A percentile compares a stretch with the other conserved stretches of the same genome.
Evolutionary conservation across 2,113 vertebrate species (phyloP).

Genomic region (Rhipidura dahli): DNA sequence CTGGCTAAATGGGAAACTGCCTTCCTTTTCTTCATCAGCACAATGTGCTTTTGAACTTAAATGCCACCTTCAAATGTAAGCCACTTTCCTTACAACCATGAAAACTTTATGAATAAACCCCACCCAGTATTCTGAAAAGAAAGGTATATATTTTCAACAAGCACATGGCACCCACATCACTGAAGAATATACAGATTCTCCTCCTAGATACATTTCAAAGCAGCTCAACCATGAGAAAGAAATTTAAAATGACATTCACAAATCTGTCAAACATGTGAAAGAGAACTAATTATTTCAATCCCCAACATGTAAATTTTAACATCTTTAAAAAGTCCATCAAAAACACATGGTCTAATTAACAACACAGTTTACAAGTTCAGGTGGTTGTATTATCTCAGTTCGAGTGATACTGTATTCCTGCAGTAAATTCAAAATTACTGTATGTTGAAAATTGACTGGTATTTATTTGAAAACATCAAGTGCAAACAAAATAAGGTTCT

Average conservation of each 20-base stretch:
- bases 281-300: slow-evolving; percentile 41
- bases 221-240: not conserved
- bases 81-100: not conserved
- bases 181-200: not conserved
- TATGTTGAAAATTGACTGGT: not conserved
- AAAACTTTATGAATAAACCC: not conserved
- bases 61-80: not conserved
- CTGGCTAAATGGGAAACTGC: not conserved
- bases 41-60: not conserved
- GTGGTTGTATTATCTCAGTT: not conserved
- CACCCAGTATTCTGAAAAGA: not conserved
- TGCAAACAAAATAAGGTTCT: not conserved
- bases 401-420: not conserved
- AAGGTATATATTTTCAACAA: not conserved
- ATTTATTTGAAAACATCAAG: slow-evolving; percentile 5
- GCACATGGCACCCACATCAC: not conserved
- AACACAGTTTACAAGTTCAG: slow-evolving; percentile 28
- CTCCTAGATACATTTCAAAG: not conserved
- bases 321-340: slow-evolving; percentile 41
- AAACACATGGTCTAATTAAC: slow-evolving; percentile 45
- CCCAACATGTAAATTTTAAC: slow-evolving; percentile 15
- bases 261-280: slow-evolving; percentile 31
- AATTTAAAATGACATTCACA: slow-evolving; percentile 26
- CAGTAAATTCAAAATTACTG: slow-evolving; percentile 1
- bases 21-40: not conserved